Evolutionary conservation across 1,140 invertebrate species (phyloP), one percentile per base, ranked within the genome.

Genomic region (Pomacea maculata): DNA sequence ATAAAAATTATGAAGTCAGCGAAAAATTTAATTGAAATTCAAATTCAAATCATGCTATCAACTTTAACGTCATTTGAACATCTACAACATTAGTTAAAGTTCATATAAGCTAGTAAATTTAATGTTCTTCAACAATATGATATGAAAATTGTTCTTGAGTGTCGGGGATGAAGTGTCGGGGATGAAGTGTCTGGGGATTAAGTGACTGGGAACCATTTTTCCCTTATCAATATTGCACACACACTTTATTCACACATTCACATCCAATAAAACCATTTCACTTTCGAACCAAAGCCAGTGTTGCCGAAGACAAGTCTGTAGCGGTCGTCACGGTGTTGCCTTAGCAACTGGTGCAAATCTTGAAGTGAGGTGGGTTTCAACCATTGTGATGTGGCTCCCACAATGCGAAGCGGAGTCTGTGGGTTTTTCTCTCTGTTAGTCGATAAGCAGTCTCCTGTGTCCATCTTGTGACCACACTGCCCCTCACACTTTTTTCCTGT

Each of bases 271-370:
- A 11, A 71, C 25, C 34, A 9, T 21, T 14, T 8, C 12, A 0
- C 11, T 7, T 45, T 74, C n/a, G 78, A 80, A 89, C 88, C 88
- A 80, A 67, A 86, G 19, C 83, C 86, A 54, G 87, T 85, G 54
- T 83, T 84, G n/a, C 87, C 87, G 83, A 86, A 86, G 52, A 87
- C 84, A 17, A 89, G 81, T 75, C 84, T 84, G 63, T 83, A 79
- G 65, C 82, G 83, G 11, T 85, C 83, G 11, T 78, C 83, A 14
- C 82, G 75, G 68, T 85, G 80, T 15, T 86, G 78, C 11, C 81
- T 74, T 9, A 89, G 67, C 9, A 87, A 73, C 34, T 79, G 75
- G 72, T 82, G 80, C 64, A 89, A 76, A 65, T 89, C 81, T 25
- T 82, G 45, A 45, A 85, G 64, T 6, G 79, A 84, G 19, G 85